phyloP scores from a whole-genome alignment of 2,797 vertebrate species.

The Allobates femoralis region DNA sequence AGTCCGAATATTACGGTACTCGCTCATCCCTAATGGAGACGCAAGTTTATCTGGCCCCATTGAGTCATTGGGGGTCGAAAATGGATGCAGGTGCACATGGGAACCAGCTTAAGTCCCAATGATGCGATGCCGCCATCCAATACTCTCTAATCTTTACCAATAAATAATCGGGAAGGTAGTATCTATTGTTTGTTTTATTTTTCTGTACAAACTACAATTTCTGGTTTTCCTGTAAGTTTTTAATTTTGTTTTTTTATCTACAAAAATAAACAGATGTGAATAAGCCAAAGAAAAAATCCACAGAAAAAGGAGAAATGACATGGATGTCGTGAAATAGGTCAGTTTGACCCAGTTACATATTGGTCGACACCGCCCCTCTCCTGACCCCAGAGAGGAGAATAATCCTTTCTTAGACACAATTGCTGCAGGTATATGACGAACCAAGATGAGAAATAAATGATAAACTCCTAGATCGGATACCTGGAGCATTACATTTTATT shows the following conservation, averaged over 20 bases:
- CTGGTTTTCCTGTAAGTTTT: no score
- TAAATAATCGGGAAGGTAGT: no score
- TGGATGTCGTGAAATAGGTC: not conserved
- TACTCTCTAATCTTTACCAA: no score
- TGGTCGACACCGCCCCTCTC: not conserved
- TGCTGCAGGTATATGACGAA: slow-evolving; percentile 21
- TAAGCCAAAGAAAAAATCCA: not conserved
- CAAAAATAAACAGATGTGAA: not conserved
- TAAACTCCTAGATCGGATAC: not conserved
- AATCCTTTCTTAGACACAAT: slow-evolving; percentile 19
- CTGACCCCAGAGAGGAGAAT: not conserved
- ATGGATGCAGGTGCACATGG: no score
- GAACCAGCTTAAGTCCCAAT: no score
- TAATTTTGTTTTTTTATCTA: not conserved
- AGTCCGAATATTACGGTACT: no score
- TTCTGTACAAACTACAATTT: no score
- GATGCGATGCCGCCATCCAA: no score
- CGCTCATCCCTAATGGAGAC: no score
- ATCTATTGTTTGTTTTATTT: no score
- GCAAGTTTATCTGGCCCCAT: no score
- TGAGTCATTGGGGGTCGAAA: no score
- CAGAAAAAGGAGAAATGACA: not conserved
- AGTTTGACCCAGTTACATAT: slow-evolving; percentile 29
- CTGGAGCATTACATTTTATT: slow-evolving; percentile 36
- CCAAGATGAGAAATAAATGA: slow-evolving; percentile 31